Base-by-base conservation (phyloP, 1,140 invertebrate genomes). In the Pemphigus obesinymphae region DNA sequence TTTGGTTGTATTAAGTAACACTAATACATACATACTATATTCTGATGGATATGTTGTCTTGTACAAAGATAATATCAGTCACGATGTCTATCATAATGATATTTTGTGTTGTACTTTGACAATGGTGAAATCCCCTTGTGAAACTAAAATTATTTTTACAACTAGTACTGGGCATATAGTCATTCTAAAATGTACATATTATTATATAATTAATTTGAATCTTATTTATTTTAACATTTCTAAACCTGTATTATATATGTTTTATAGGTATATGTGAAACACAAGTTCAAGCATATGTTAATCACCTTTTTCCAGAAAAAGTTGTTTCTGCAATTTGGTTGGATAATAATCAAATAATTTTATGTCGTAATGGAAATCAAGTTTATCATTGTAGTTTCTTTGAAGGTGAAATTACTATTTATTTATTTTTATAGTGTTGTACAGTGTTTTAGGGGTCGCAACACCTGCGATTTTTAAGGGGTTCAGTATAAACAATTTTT, bases 121-220 rank as follows among this genome's bases (percentile, higher is more conserved):
- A 61, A 61, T 80, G 75, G 34, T 26, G 3, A 80, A 80, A 31
- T 80, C 75, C 15, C 53, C 37, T 3, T 80, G 75, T 61, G 55
- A 61, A 43, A 29, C 34, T 61, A 58, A 40, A 40, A 31, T 80
- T 26, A 17, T 20, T 43, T 61, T 80, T 63, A 61, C 75, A 43
- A 80, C 75, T 63, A 80, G 75, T 63, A 80, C 15, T 80, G 75
- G 75, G 2, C 37, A 80, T 43, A 43, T 80, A 43, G 23, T 80
- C 11, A 61, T 61, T 80, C 6, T 80, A 61, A 80, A 80, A 43
- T 61, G 75, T 80, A 29, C 61, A 5, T 80, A 23, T 26, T 73
- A 23, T 58, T 37, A 11, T 26, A 34, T 61, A 11, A 45, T 48
- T 31, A 23, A 55, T 26, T 55, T 13, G 2, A 55, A 76, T 26